A percentile compares a stretch with the other conserved stretches of the same genome.
phyloP scores from a whole-genome alignment of 2,797 vertebrate species.

The Etheostoma nigrum region DNA sequence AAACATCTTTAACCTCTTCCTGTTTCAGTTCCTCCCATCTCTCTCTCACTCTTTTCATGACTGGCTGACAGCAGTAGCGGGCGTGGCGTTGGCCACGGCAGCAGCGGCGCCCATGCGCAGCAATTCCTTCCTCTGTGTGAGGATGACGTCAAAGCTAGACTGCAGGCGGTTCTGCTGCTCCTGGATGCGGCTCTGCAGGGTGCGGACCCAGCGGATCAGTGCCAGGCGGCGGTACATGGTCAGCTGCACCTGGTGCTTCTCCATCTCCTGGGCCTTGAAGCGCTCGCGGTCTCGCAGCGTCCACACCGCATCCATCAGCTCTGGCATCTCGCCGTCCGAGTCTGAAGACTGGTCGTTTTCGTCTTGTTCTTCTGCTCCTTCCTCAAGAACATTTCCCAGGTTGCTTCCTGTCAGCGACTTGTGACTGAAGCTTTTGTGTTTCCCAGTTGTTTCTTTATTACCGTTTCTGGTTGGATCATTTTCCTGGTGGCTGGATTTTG shows the following conservation, averaged over 20 bases:
- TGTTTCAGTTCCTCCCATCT: slow-evolving; percentile 22
- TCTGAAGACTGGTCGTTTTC: slow-evolving; percentile 69
- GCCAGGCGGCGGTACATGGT: slow-evolving; percentile 98
- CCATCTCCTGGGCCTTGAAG: slow-evolving; percentile 96
- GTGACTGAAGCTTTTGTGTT: slow-evolving; percentile 34
- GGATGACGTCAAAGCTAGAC: slow-evolving; percentile 95
- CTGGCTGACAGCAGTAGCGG: slow-evolving; percentile 57
- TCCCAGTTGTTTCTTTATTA: neutral
- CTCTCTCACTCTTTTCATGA: slow-evolving; percentile 50
- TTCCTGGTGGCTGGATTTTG: slow-evolving; percentile 45
- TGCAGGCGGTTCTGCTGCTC: slow-evolving; percentile 97
- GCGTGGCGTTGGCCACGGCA: slow-evolving; percentile 31
- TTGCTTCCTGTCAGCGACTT: slow-evolving; percentile 40
- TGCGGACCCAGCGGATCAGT: slow-evolving; percentile 94
- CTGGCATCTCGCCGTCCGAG: slow-evolving; percentile 81
- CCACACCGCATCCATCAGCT: slow-evolving; percentile 89
- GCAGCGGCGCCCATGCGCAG: slow-evolving; percentile 89
- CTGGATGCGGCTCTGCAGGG: slow-evolving; percentile 89
- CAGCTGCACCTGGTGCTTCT: slow-evolving; percentile 95
- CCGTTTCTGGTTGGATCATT: neutral
- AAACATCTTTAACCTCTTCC: slow-evolving; percentile 29
- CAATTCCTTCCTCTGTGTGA: slow-evolving; percentile 95
- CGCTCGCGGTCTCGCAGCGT: slow-evolving; percentile 91
- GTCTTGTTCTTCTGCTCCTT: slow-evolving; percentile 27
- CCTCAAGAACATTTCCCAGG: slow-evolving; percentile 52